Evolutionary conservation across 2,113 vertebrate genomes (phyloP).

Genomic region (Pangasianodon hypophthalmus): DNA sequence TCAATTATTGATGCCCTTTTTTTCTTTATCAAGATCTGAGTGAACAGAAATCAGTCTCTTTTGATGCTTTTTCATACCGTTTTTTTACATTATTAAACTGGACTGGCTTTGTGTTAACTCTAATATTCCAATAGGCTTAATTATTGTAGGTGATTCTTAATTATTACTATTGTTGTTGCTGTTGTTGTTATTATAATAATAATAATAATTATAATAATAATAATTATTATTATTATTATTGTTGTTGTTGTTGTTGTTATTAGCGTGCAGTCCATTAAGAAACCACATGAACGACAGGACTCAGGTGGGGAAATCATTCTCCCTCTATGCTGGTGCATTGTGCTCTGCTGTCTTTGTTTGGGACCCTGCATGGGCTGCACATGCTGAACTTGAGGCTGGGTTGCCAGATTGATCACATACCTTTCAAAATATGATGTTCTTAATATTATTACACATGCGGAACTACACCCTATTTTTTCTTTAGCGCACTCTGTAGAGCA

Average conservation of each 20-base stretch:
- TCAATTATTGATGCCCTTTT: not conserved
- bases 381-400: constrained; percentile 27
- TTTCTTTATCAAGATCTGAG: no score
- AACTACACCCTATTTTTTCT: not conserved
- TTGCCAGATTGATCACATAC: constrained; percentile 11
- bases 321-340: constrained; percentile 16
- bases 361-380: constrained; percentile 34
- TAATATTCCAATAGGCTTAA: not conserved
- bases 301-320: not conserved
- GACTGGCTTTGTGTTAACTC: not conserved
- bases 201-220: not conserved
- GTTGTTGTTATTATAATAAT: not conserved
- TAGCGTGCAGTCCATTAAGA: not conserved
- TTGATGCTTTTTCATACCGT: no score
- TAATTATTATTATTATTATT: not conserved
- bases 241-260: not conserved
- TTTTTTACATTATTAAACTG: not conserved
- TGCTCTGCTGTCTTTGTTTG: constrained; percentile 38
- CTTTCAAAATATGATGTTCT: not conserved
- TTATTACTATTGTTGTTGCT: not conserved
- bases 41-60: not conserved
- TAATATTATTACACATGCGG: not conserved
- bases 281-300: not conserved
- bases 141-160: not conserved
- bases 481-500: not conserved